Evolutionary conservation across 2,797 vertebrate genomes (phyloP), one percentile per base, ranked within the genome.

Genomic region (Galaxias olidus): DNA sequence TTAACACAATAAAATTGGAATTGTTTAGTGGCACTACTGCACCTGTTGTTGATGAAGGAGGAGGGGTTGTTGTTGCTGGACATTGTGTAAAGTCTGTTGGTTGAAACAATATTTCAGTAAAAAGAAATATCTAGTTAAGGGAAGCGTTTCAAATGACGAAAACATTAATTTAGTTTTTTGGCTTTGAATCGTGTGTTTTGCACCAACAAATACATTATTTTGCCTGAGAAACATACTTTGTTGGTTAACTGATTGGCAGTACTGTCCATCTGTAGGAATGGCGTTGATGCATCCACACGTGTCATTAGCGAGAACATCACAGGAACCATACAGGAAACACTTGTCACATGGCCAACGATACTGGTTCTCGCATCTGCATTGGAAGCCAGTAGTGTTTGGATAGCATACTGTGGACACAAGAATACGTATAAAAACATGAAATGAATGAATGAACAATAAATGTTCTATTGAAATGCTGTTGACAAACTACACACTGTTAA

Each of bases 221-320:
- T 44, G 15, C 18, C 10, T n/a, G n/a, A 18, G 15, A 4, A 50
- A 50, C 73, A 69, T 47, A 75, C 73, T 72, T 18, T 64, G 59
- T 4, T 40, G 5, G 0, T 68, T 9, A 15, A 66, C 8, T 18
- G 73, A 77, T 59, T 90, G 84, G 64, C 94, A 96, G 68, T 87
- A 92, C 63, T 82, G 69, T 65, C 89, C 82, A 0, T 75, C 42
- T 9, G 75, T 58, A 76, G 91, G 91, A 61, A 87, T n/a, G 60
- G 71, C 52, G 49, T 65, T 88, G 30, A 79, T 68, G 71, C 92
- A 94, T 18, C 58, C 42, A 56, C 94, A 95, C 0, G 52, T 57
- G 17, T 56, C 47, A 20, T 20, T 48, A 0, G 15, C 8, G 46
- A 59, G 18, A 49, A 54, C 70, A 18, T 75, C 63, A 74, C 89